A percentile compares a stretch with the other conserved stretches of the same genome.
Conservation (phyloP, 2,797 vertebrate species). For the Vireo griseus region DNA sequence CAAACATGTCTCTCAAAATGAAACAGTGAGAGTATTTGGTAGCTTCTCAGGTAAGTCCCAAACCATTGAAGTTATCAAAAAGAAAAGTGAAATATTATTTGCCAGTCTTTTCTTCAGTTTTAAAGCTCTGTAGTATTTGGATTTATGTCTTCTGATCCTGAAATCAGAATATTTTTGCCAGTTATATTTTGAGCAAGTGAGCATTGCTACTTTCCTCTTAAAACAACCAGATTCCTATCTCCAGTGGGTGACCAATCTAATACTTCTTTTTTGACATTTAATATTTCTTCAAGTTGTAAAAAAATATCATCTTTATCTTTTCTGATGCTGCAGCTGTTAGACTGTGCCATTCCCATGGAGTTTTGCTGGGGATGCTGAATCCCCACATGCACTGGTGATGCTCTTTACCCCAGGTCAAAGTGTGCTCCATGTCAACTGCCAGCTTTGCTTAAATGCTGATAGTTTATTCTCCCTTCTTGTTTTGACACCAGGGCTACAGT, state of each 20-base stretch:
- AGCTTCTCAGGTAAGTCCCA: neutral
- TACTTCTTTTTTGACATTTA: neutral
- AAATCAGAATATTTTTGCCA: neutral
- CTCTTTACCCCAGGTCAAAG: neutral
- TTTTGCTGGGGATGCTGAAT: neutral
- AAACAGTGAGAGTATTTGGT: neutral
- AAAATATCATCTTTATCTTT: neutral
- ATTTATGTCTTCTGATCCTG: neutral
- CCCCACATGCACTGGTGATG: rapidly evolving
- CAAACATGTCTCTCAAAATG: neutral
- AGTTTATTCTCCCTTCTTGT: neutral
- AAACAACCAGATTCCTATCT: neutral
- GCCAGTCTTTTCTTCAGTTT: neutral
- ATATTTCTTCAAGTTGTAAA: neutral
- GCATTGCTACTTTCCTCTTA: neutral
- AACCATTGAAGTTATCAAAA: neutral
- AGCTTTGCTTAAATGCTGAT: neutral
- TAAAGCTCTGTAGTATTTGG: neutral
- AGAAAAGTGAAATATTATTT: neutral
- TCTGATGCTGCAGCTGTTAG: neutral
- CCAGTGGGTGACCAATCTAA: neutral
- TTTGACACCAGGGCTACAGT: neutral
- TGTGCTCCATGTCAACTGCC: neutral
- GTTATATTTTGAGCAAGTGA: neutral
- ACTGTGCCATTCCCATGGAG: neutral